Evolutionary conservation across 1,140 invertebrate genomes (phyloP), one percentile per base, ranked within the genome.

Genomic region (Paramacrobiotus metropolitanus): DNA sequence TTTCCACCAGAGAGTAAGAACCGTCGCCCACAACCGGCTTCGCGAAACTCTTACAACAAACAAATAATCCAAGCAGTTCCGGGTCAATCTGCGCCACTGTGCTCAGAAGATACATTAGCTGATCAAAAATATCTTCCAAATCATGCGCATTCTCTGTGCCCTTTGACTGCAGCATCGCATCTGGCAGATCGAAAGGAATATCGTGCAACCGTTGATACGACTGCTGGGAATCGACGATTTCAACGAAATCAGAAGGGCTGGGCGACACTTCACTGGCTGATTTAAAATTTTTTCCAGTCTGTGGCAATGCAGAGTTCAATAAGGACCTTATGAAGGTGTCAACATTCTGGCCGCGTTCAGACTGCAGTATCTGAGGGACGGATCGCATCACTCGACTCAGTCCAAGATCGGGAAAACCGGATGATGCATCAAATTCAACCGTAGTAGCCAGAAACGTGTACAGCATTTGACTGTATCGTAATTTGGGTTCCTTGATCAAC

Each of bases 381-480:
- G 15, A 20, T 28, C 48, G 15, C 15, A 55, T 55, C 15, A 28
- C 48, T 55, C 28, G 15, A 15, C 48, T 24, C 15, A 55, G 48
- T 9, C 48, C 48, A 15, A 55, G 24, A 24, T 55, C 48, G 24
- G 48, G 48, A 28, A 55, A 55, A 24, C 48, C 48, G 48, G 24
- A 9, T 9, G 34, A 40, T 4, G 15, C 4, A 24, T 55, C 48
- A 24, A 55, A 55, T 4, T 55, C 48, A 15, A 55, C 4, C 24
- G 48, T 55, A 28, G 48, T 55, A 24, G 48, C 48, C 4, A 55
- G 24, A 24, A 55, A 55, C 15, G 15, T 55, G 24, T 55, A 55
- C 15, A 55, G 48, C 48, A 55, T 55, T 24, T 55, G 48, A 28
- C 48, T 55, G 48, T 55, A 55, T 55, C 48, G 15, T 9, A 55